Conservation (phyloP, 1,140 invertebrate species). For the Sitobion miscanthi region DNA sequence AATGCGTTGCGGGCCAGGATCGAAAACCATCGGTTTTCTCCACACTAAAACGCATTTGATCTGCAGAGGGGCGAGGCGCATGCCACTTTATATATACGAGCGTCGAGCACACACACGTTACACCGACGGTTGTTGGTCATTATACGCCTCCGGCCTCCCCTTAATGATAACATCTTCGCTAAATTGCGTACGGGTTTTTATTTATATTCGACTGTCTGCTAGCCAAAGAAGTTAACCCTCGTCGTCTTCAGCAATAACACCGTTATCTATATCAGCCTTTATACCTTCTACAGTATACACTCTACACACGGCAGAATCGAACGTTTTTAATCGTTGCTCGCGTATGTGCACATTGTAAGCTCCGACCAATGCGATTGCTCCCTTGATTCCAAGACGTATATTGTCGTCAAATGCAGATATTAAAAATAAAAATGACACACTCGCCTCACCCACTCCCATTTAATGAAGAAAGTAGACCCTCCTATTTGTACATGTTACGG, state of each 20-base stretch:
- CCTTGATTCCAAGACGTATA: not conserved
- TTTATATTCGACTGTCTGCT: not conserved
- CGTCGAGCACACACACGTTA: not conserved
- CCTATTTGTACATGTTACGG: no score
- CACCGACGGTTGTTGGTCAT: not conserved
- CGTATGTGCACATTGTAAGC: not conserved
- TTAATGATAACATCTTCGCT: slow-evolving; percentile 47
- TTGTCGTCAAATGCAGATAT: not conserved
- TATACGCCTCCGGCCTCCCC: not conserved
- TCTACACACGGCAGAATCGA: not conserved
- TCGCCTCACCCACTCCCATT: no score
- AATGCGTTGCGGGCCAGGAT: not conserved
- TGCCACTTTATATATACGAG: not conserved
- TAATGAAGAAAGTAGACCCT: no score
- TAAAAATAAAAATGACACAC: not conserved
- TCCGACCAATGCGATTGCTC: not conserved
- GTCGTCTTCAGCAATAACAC: not conserved
- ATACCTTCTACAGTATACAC: not conserved
- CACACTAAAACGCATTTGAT: not conserved
- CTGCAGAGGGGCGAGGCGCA: not conserved
- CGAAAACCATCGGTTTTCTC: slow-evolving; percentile 17
- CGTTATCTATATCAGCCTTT: not conserved
- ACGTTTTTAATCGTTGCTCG: not conserved
- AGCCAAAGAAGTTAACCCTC: slow-evolving; percentile 11
- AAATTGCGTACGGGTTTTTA: slow-evolving; percentile 17